Evolutionary conservation across 2,113 vertebrate species (phyloP), one percentile per base, ranked within the genome.

Genomic region (Sinosuthora webbiana): DNA sequence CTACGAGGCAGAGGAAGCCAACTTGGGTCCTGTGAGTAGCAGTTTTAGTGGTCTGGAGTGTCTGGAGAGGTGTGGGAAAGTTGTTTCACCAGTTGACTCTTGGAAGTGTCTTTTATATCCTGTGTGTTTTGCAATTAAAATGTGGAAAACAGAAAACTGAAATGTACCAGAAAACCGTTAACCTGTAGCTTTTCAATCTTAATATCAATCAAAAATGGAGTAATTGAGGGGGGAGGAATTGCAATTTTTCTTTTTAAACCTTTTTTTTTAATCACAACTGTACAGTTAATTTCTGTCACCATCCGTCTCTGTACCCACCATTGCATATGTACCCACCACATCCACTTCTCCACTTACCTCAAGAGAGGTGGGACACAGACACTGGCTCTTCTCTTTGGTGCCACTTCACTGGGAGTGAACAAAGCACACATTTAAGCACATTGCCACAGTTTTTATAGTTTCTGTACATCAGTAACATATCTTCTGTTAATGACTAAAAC

Each of bases 1-100:
- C 87, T 99, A 99, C 0, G 99, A 99, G 92, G 99, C 99, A 0
- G 99, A 99, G 94, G 98, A 99, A 33, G 99, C 98, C 87, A 97
- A 73, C 49, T 97, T 99, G 89, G 99, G 99, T 86, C 99, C 99
- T 2, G 99, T 99, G 95, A 99, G 99, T 98, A 89, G 55, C 62
- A 42, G 20, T 74, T 73, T 56, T 10, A 30, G 49, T 41, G 44
- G 22, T 55, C 68, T 41, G 67, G 12, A 62, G 39, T 80, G 42
- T 81, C 68, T 53, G 65, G 44, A 81, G 41, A 74, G 37, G 31
- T 71, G 31, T 74, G 85, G 60, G 53, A 47, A 77, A 53, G 20
- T 78, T 59, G 44, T 50, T 89, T 55, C 30, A 41, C 15, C 19
- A 30, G 24, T 8, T 74, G 79, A 9, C 21, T 69, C 30, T 63